Evolutionary conservation across 2,113 vertebrate genomes (phyloP), one percentile per base, ranked within the genome.

Genomic region (Xenopus laevis): DNA sequence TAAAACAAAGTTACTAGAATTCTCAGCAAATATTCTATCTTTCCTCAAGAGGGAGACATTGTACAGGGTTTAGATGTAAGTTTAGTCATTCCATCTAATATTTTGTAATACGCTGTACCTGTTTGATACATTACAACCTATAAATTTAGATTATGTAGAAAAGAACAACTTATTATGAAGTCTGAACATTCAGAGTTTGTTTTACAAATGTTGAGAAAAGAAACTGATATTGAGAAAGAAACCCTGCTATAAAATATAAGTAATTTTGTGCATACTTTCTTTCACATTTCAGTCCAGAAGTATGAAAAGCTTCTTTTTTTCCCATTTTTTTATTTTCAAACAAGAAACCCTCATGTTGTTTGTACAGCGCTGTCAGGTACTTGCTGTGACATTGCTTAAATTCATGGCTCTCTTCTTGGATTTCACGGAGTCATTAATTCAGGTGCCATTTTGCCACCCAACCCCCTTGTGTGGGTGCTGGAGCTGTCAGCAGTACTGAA

Each of bases 1-100:
- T 50, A 50, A 50, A 50, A 50, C 12, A 50, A 50, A 50, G 47
- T 50, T 50, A 10, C 6, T 40, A 9, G 6, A 50, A 1, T 50
- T 50, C 47, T 50, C 3, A 50, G 10, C 11, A 50, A 50, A 50
- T 50, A 50, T 16, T 50, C 15, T 55, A 6, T 55, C 16, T n/a
- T 55, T 15, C 66, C 73, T 40, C 57, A 55, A 44, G 73, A 69
- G 73, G 66, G 73, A 76, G 73, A 68, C 73, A 76, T 21, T 63
- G 66, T 76, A 69, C 66, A 68, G 6, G 47, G 7, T 60, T 60
- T 74, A 74, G 12, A 5, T 58, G 55, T 16, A 18, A 13, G 55
- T 58, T 13, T 21, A 21, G 5, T 18, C 52, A 64, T 64, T 44
- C 45, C 57, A n/a, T 8, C 40, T 15, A 30, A 45, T 72, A 10